These are phyloP conservation scores for Sycophila sp. DNA, from an alignment of 1,140 invertebrate species.

Conservation along the genomic window DNA sequence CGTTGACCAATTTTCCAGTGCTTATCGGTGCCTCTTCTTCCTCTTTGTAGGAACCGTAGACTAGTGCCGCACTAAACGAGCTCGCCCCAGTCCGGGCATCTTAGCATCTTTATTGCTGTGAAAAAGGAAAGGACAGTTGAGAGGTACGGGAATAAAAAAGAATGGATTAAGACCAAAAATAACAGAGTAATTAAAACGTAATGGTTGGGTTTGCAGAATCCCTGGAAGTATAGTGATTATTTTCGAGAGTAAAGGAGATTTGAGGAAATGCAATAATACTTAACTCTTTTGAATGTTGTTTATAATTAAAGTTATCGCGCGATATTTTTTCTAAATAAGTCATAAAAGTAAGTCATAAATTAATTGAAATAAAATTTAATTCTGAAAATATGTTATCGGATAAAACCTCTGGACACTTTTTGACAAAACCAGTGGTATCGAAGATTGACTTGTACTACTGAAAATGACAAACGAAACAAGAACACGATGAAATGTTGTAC, in stretches of 20 bases:
- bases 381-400: too few species aligned
- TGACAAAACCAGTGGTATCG: too few species aligned
- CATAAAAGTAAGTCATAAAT: too few species aligned
- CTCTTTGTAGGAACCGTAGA: not conserved
- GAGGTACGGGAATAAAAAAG: not conserved
- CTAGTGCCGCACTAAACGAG: not conserved
- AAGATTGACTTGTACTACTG: too few species aligned
- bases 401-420: too few species aligned
- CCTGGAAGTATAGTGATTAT: not conserved
- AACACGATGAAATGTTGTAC: too few species aligned
- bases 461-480: too few species aligned
- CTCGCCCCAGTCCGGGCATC: not conserved
- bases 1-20: not conserved
- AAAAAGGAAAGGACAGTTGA: not conserved
- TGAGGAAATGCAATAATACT: not conserved
- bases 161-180: not conserved
- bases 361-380: too few species aligned
- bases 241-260: not conserved
- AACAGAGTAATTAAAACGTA: not conserved
- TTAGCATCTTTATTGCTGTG: not conserved
- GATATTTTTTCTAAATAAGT: too few species aligned
- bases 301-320: too few species aligned
- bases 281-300: too few species aligned
- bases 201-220: not conserved
- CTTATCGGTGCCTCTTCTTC: not conserved